Percentiles rank a stretch among this genome's conserved stretches.
Conservation (phyloP, 2,888 invertebrate species). For the Drosophila helvetica region DNA sequence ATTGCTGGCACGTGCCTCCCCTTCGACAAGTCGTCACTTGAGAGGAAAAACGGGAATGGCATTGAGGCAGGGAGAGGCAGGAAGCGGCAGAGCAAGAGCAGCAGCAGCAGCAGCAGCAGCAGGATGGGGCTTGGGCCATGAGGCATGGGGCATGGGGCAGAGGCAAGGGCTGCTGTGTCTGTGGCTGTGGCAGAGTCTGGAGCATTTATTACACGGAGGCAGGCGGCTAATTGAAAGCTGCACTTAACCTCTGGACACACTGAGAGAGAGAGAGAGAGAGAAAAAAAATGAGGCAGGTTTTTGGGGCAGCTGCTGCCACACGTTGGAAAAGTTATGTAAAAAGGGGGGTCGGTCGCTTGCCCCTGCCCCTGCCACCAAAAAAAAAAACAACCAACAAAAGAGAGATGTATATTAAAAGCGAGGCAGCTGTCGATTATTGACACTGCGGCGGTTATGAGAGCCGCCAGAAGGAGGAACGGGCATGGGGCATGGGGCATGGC, state of each 20-base stretch:
- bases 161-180: constrained; percentile 3
- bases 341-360: constrained; percentile 49
- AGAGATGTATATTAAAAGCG: constrained; percentile 52
- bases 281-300: constrained; percentile 62
- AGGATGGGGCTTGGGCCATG: constrained; percentile 33
- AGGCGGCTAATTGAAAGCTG: constrained; percentile 78
- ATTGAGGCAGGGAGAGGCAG: constrained; percentile 3
- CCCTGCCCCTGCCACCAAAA: no score
- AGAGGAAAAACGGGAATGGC: neutral
- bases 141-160: constrained; percentile 2
- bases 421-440: constrained; percentile 78
- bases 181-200: constrained; percentile 3
- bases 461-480: neutral
- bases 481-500: neutral
- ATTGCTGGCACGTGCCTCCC: constrained; percentile 53
- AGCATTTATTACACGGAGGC: constrained; percentile 73
- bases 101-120: neutral
- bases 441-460: constrained; percentile 62
- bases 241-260: constrained; percentile 56
- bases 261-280: no score
- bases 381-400: neutral
- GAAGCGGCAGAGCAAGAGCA: no score
- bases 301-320: constrained; percentile 18
- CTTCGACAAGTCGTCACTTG: constrained; percentile 71
- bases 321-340: constrained; percentile 62